Evolutionary conservation across 1,140 invertebrate genomes (phyloP).

Genomic region (Drosophila obscura): DNA sequence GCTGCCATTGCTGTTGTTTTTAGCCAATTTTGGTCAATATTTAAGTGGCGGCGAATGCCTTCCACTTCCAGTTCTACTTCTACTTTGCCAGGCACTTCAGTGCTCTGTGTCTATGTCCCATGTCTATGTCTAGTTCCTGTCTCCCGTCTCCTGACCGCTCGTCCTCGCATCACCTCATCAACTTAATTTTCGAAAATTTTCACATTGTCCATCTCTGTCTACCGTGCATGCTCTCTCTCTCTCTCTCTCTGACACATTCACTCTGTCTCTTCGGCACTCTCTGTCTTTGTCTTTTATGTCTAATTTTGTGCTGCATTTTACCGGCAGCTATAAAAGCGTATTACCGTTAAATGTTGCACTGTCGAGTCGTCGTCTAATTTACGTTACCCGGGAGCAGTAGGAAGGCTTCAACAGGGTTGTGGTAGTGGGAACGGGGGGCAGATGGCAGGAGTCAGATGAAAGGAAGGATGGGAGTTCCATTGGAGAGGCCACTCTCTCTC

Average conservation of each 20-base stretch:
- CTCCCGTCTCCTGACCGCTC: background rate
- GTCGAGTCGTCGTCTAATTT: slow-evolving; percentile 77
- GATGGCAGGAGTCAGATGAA: slow-evolving; percentile 12
- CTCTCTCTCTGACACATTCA: background rate
- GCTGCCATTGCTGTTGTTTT: slow-evolving; percentile 85
- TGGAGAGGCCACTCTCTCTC: slow-evolving; percentile 3
- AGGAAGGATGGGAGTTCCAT: slow-evolving; percentile 4
- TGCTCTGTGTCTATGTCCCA: slow-evolving; percentile 5
- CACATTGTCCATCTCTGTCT: slow-evolving; percentile 35
- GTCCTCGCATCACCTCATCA: slow-evolving; percentile 58
- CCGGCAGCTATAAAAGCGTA: slow-evolving; percentile 80
- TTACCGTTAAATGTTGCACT: slow-evolving; percentile 80
- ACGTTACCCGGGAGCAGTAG: slow-evolving; percentile 64
- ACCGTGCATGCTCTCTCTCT: no score
- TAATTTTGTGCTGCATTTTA: slow-evolving; percentile 77
- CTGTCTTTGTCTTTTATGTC: slow-evolving; percentile 71
- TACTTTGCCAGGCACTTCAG: slow-evolving; percentile 14
- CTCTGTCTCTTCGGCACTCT: slow-evolving; percentile 4
- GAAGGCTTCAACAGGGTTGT: slow-evolving; percentile 8
- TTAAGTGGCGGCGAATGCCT: slow-evolving; percentile 63
- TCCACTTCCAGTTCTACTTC: slow-evolving; percentile 48
- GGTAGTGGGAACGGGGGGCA: background rate
- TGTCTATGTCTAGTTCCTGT: slow-evolving; percentile 28
- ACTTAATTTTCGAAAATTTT: slow-evolving; percentile 77
- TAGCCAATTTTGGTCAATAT: slow-evolving; percentile 85